These are phyloP conservation scores for Apteryx mantelli DNA, from an alignment of 2,113 vertebrate species.

Conservation along the genomic window DNA sequence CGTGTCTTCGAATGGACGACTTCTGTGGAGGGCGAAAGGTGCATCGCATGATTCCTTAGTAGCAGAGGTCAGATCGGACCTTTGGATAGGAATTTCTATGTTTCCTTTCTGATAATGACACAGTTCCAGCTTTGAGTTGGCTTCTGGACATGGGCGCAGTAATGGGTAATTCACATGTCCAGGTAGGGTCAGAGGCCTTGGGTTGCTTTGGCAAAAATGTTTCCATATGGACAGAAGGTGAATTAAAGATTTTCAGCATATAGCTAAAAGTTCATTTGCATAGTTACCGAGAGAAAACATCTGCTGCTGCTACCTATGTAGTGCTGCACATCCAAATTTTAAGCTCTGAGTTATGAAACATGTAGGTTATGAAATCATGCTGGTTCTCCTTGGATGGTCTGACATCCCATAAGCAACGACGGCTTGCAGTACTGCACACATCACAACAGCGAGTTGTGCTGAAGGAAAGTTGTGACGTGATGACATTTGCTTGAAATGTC, in stretches of 20 bases:
- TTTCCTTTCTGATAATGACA: not conserved
- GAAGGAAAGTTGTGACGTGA: not conserved
- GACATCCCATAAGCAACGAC: not conserved
- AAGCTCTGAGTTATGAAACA: not conserved
- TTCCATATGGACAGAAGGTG: constrained; percentile 53
- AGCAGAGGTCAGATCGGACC: constrained; percentile 21
- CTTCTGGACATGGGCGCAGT: not conserved
- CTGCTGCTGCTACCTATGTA: constrained; percentile 38
- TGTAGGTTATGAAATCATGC: not conserved
- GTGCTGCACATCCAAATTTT: not conserved
- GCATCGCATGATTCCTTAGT: not conserved
- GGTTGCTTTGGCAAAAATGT: constrained; percentile 15
- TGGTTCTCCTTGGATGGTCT: not conserved
- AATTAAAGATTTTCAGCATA: constrained; percentile 20
- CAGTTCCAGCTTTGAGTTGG: not conserved
- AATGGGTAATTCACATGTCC: not conserved
- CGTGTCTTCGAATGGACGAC: not conserved
- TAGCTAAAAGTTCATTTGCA: constrained; percentile 2
- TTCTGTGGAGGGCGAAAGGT: not conserved
- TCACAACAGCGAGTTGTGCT: not conserved
- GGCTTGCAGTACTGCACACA: not conserved
- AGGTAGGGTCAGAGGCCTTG: not conserved
- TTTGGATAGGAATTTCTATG: not conserved
- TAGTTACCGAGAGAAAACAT: constrained; percentile 40
- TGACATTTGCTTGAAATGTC: constrained; percentile 48